Evolutionary conservation across 2,113 vertebrate species (phyloP).

Genomic region (Gadus macrocephalus): DNA sequence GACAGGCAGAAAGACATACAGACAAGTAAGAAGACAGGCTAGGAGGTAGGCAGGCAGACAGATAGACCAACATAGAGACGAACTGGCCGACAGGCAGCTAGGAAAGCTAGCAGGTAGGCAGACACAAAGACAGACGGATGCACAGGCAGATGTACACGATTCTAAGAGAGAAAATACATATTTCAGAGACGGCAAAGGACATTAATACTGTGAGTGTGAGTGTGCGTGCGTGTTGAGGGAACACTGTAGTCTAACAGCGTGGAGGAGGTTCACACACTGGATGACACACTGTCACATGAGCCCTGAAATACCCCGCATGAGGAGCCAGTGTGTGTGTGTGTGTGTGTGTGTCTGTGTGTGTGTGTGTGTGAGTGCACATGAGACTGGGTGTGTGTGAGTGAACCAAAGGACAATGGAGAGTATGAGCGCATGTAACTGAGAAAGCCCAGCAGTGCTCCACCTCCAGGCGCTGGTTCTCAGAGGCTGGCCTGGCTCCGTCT

Average conservation of each 20-base stretch:
- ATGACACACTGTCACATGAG: slow-evolving; percentile 59
- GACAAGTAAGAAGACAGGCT: not conserved
- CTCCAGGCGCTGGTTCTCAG: slow-evolving; percentile 39
- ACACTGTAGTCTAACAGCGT: slow-evolving; percentile 21
- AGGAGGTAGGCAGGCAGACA: not conserved
- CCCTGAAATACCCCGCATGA: slow-evolving; percentile 31
- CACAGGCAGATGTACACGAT: slow-evolving; percentile 4
- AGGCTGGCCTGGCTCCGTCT: slow-evolving; percentile 25
- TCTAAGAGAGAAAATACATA: slow-evolving; percentile 19
- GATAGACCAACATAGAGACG: slow-evolving; percentile 3
- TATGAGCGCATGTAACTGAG: slow-evolving; percentile 59
- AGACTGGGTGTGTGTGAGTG: slow-evolving; percentile 28
- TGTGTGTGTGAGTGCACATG: not conserved
- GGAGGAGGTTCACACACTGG: slow-evolving; percentile 45
- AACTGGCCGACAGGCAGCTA: not conserved
- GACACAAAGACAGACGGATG: not conserved
- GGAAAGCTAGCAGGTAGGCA: not conserved
- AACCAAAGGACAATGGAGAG: slow-evolving; percentile 46
- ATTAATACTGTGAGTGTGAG: slow-evolving; percentile 1
- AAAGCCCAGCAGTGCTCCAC: slow-evolving; percentile 48
- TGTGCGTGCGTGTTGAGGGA: slow-evolving; percentile 24
- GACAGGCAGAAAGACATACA: too few relatives aligned
- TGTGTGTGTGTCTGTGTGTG: not conserved
- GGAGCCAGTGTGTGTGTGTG: slow-evolving; percentile 16
- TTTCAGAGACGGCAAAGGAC: not conserved